Conservation (phyloP, 2,888 invertebrate genomes). For the Athrips mouffetella region DNA sequence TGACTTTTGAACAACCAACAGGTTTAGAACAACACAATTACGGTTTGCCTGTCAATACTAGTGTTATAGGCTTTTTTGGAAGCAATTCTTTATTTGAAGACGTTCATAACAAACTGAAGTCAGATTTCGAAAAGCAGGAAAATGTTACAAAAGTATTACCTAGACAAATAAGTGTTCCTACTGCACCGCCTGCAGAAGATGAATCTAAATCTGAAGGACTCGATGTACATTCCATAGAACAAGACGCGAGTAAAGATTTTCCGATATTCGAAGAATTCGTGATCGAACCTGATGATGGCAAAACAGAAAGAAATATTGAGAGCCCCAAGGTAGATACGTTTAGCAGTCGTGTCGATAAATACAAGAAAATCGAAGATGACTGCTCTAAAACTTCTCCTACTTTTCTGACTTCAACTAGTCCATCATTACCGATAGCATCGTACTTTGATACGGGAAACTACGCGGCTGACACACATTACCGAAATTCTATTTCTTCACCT, state of each 20-base stretch:
- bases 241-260: constrained; percentile 66
- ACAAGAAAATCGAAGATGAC: constrained; percentile 49
- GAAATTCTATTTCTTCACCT: constrained; percentile 48
- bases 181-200: constrained; percentile 61
- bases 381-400: constrained; percentile 23
- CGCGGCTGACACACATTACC: constrained; percentile 63
- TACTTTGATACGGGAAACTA: constrained; percentile 72
- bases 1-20: constrained; percentile 2
- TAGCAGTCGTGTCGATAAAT: constrained; percentile 61
- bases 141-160: constrained; percentile 28
- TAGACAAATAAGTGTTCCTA: constrained; percentile 46
- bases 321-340: constrained; percentile 56
- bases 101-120: constrained; percentile 22
- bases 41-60: constrained; percentile 30
- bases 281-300: constrained; percentile 65
- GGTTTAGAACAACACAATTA: constrained; percentile 8
- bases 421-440: constrained; percentile 56
- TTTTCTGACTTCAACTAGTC: constrained; percentile 35
- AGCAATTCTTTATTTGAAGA: constrained; percentile 27
- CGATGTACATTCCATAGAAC: constrained; percentile 66
- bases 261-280: constrained; percentile 61
- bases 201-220: constrained; percentile 44
- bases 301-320: constrained; percentile 40
- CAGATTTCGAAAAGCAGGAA: background rate
- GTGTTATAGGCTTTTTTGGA: constrained; percentile 43